Conservation (phyloP, 2,888 invertebrate genomes). For the Polyploca ridens region DNA sequence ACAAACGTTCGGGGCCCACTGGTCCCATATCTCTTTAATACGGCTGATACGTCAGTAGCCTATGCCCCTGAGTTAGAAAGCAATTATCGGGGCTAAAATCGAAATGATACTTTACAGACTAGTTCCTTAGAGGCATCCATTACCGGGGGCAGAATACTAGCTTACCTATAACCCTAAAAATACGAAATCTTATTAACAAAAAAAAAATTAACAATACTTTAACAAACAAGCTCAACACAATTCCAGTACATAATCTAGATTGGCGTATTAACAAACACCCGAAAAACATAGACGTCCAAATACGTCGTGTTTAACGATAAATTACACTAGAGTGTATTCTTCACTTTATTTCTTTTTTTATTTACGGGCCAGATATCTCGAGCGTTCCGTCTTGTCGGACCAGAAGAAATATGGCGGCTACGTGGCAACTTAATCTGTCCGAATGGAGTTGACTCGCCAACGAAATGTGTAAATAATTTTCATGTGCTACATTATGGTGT, state of each 20-base stretch:
- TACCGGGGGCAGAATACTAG: too few relatives aligned
- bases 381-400: constrained; percentile 37
- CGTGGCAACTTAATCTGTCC: constrained; percentile 71
- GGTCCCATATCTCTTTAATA: too few relatives aligned
- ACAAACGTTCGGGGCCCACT: too few relatives aligned
- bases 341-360: constrained; percentile 46
- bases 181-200: too few relatives aligned
- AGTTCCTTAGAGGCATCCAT: too few relatives aligned
- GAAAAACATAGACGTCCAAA: constrained; percentile 4
- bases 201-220: too few relatives aligned
- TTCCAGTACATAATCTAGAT: constrained; percentile 1
- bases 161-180: too few relatives aligned
- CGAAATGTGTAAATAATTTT: constrained; percentile 59
- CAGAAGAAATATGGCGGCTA: constrained; percentile 59
- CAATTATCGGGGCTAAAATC: too few relatives aligned
- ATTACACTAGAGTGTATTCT: constrained; percentile 15
- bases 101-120: too few relatives aligned
- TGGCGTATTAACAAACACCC: constrained; percentile 7
- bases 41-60: too few relatives aligned
- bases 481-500: constrained; percentile 32
- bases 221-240: not conserved
- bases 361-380: constrained; percentile 53
- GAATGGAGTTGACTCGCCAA: constrained; percentile 45
- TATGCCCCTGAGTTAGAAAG: too few relatives aligned
- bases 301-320: constrained; percentile 6